These are phyloP conservation scores for Calycopis cecrops DNA, from an alignment of 1,140 invertebrate genomes.

Conservation along the genomic window DNA sequence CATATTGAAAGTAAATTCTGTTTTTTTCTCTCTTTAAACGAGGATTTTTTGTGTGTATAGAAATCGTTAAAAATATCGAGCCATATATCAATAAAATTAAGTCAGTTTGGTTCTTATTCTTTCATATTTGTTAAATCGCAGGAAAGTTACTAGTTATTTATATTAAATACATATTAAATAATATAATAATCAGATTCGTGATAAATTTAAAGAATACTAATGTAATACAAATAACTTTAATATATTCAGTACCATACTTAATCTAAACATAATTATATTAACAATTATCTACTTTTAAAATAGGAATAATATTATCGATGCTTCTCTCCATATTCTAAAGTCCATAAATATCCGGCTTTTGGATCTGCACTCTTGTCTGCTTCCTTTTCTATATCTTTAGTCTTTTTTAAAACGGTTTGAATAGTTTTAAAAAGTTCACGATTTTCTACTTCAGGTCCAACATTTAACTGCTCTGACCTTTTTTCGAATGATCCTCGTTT, in stretches of 20 bases:
- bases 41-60: no score
- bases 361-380: conserved; percentile 54
- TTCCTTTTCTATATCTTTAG: conserved; percentile 54
- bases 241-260: background rate
- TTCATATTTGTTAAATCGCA: no score
- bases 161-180: no score
- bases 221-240: background rate
- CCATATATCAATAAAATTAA: no score
- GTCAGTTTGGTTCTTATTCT: no score
- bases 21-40: no score
- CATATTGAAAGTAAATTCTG: no score
- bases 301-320: conserved; percentile 19
- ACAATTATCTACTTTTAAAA: background rate
- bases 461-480: conserved; percentile 44
- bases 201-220: background rate
- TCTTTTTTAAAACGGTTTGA: conserved; percentile 55
- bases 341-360: conserved; percentile 72
- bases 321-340: conserved; percentile 69
- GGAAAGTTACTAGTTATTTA: no score
- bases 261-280: background rate
- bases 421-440: conserved; percentile 49
- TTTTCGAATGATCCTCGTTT: conserved; percentile 45
- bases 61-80: no score
- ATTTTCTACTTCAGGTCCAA: conserved; percentile 28
- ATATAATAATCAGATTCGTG: no score